Base-by-base conservation (phyloP, 2,113 vertebrate species). In the Diglossa brunneiventris region DNA sequence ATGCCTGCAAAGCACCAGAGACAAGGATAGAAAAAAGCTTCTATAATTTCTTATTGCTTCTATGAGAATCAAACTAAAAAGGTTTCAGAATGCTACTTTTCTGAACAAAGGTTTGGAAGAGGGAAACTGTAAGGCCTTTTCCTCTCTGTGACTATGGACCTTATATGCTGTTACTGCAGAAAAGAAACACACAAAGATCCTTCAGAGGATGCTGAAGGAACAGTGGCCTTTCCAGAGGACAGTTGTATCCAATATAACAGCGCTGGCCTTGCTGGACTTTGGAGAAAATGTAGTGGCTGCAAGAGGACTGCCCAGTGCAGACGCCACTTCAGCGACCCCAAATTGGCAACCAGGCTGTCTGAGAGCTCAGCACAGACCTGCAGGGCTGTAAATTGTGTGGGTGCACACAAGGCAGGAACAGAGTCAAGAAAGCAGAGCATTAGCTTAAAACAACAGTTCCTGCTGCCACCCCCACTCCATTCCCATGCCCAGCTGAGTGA, bases 231-330 rank as follows among this genome's bases (percentile, higher is more conserved):
- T 62, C 46, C 42, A 73, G 50, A 61, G 24, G 47, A 41, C 20
- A 42, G n/a, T 2, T 53, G 17, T 58, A 52, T 23, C 13, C 28
- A 42, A 1, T 0, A 0, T 5, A 68, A 68, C 12, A 66, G 28
- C 0, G 2, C 35, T 53, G 67, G 30, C n/a, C 78, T 73, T 85
- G 30, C 44, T 28, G 27, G 31, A 24, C 66, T 53, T 68, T 21
- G 61, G 41, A 82, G 52, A 64, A 53, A 35, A 46, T 3, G 31
- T n/a, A 64, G 64, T 1, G 5, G 15, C 19, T 35, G 22, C 37
- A 61, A 35, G 27, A 72, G 64, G 42, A 42, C 46, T 47, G 55
- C 66, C 47, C 47, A n/a, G 81, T 0, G 1, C 46, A 24, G 30
- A 49, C 0, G 1, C 13, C 31, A 11, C 44, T 72, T 58, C 47